These are phyloP conservation scores for Aproaerema taeniolella DNA, from an alignment of 2,888 invertebrate species.

Conservation along the genomic window DNA sequence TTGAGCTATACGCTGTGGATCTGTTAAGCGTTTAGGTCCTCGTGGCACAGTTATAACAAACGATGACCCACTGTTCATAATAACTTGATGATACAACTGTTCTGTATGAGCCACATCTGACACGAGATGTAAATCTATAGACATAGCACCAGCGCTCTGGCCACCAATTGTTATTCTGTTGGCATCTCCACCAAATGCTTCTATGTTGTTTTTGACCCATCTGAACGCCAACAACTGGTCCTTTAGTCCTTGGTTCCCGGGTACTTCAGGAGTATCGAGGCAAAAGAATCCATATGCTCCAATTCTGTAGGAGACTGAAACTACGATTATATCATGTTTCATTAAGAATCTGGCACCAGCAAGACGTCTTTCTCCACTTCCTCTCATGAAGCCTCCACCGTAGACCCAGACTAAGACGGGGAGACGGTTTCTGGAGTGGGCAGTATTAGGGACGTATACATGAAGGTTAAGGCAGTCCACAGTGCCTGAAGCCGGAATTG, in stretches of 20 bases:
- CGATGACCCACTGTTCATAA: conserved; percentile 41
- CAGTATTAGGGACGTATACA: conserved; percentile 37
- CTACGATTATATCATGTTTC: conserved; percentile 41
- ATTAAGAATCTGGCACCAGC: conserved; percentile 39
- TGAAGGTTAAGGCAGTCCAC: conserved; percentile 42
- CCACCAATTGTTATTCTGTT: conserved; percentile 43
- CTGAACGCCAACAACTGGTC: conserved; percentile 43
- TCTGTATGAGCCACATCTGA: conserved; percentile 29
- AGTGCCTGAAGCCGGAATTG: conserved; percentile 23
- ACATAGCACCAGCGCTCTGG: conserved; percentile 39
- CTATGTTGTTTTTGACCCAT: conserved; percentile 47
- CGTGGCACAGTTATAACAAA: too few relatives aligned
- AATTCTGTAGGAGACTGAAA: conserved; percentile 41
- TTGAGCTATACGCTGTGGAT: conserved; percentile 34
- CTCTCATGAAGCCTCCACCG: conserved; percentile 38
- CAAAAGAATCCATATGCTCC: conserved; percentile 56
- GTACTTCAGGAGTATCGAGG: conserved; percentile 34
- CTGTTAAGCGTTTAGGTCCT: conserved; percentile 28
- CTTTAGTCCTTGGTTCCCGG: conserved; percentile 52
- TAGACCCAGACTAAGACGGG: conserved; percentile 47
- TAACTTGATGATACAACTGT: conserved; percentile 35
- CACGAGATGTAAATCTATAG: conserved; percentile 40
- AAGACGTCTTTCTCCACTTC: conserved; percentile 25
- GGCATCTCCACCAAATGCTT: conserved; percentile 45
- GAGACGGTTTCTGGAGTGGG: conserved; percentile 28